phyloP scores from a whole-genome alignment of 2,888 invertebrate genomes.

The Phyto melanocephala region DNA sequence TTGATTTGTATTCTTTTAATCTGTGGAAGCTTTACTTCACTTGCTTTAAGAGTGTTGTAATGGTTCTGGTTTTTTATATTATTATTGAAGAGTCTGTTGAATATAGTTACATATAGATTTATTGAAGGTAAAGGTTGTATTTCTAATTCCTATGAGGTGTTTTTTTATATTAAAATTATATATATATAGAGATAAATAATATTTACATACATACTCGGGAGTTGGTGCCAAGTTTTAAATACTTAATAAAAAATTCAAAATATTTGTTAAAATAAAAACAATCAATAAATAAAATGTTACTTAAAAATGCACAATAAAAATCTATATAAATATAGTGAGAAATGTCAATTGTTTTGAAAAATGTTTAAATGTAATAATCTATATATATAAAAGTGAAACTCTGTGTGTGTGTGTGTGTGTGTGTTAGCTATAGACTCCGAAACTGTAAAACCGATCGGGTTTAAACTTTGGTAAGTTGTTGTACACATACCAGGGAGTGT shows the following conservation, averaged over 20 bases:
- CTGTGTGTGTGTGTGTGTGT: too few species aligned
- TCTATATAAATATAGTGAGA: too few species aligned
- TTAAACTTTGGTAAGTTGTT: too few species aligned
- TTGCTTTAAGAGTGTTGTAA: constrained; percentile 49
- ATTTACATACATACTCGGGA: constrained; percentile 54
- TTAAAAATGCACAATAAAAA: too few species aligned
- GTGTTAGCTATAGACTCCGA: too few species aligned
- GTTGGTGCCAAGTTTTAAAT: constrained; percentile 51
- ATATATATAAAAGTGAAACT: too few species aligned
- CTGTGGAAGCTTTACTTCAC: constrained; percentile 44
- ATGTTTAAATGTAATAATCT: background rate
- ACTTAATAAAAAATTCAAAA: constrained; percentile 37
- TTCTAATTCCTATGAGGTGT: constrained; percentile 31
- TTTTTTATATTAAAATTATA: constrained; percentile 1
- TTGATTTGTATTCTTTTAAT: constrained; percentile 39
- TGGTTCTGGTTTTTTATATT: constrained; percentile 42
- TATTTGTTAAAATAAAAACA: constrained; percentile 7
- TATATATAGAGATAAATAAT: constrained; percentile 10
- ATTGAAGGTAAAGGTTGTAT: constrained; percentile 23
- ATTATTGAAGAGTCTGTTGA: constrained; percentile 59
- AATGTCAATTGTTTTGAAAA: constrained; percentile 16
- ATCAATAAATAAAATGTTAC: background rate
- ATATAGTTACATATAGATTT: constrained; percentile 28
- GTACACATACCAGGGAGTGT: too few species aligned
- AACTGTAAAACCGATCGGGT: too few species aligned